Base-by-base conservation (phyloP, 1,140 invertebrate species). In the Papilio polyxenes region DNA sequence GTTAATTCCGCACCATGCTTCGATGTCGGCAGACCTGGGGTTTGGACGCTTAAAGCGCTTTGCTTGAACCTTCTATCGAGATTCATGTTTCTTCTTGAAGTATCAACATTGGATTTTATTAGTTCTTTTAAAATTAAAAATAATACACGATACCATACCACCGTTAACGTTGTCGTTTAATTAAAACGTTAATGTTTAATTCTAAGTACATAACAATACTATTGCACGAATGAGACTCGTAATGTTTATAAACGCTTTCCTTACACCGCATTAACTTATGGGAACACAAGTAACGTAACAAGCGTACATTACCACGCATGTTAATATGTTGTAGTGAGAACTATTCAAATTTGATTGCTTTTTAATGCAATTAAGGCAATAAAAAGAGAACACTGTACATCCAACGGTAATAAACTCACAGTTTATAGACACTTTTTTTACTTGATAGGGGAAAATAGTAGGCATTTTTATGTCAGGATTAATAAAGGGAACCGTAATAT, bases 1-100 rank as follows among this genome's bases (percentile, higher is more conserved):
- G 84, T 83, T 76, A 80, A 82, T 82, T 80, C 44, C 56, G 72
- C 31, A 75, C 75, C 74, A 76, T 51, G 56, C 75, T 65, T n/a
- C 75, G 4, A 53, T 31, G 31, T 15, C 11, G 9, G 31, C 44
- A 49, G 49, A 44, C 20, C 10, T 75, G 75, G 75, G 51, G 48
- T 75, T 75, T 51, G n/a, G 17, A 49, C 40, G 15, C 69, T 72
- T 31, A 31, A 31, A 31, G 23, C 31, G 72, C 49, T n/a, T 48
- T 44, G 44, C 40, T n/a, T 11, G 23, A 37, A 5, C 23, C 10
- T 37, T 17, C 59, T 9, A 20, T 62, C 20, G 7, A 7, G n/a
- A 23, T 1, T 31, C 23, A 65, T 11, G 10, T 13, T 65, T 31
- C 20, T 9, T 5, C 11, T 31, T 65, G 8, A 31, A 59, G n/a